These are phyloP conservation scores for Villa cingulata DNA, from an alignment of 2,888 invertebrate species.

Conservation along the genomic window DNA sequence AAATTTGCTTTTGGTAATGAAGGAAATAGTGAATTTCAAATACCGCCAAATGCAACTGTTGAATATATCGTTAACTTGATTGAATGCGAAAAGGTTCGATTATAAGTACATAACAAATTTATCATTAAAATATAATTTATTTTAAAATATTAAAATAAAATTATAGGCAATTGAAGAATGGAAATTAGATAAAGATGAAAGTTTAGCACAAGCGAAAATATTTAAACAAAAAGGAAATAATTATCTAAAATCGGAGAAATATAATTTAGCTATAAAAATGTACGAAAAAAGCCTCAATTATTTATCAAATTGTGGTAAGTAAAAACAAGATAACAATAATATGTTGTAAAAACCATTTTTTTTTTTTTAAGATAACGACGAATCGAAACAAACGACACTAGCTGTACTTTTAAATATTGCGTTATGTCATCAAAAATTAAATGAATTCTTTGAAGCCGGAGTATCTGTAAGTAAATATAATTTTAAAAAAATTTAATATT, in stretches of 20 bases:
- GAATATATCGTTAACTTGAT: conserved; percentile 71
- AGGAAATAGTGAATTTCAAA: conserved; percentile 54
- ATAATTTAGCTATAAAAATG: conserved; percentile 66
- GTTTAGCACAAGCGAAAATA: conserved; percentile 64
- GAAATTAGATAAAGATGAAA: conserved; percentile 67
- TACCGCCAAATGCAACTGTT: conserved; percentile 66
- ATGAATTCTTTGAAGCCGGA: conserved; percentile 51
- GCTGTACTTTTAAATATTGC: conserved; percentile 70
- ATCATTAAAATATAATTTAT: not conserved
- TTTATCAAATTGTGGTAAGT: conserved; percentile 21
- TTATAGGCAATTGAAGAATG: conserved; percentile 59
- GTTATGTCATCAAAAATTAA: conserved; percentile 61
- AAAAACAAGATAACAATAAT: conserved; percentile 17
- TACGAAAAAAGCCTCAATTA: conserved; percentile 55
- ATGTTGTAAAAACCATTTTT: no score
- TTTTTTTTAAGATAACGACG: conserved; percentile 31
- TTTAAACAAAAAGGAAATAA: conserved; percentile 84
- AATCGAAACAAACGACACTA: conserved; percentile 43
- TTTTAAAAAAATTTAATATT: not conserved
- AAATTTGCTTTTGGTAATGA: conserved; percentile 64
- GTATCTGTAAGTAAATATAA: conserved; percentile 40
- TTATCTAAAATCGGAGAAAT: conserved; percentile 73
- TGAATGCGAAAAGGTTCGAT: conserved; percentile 63
- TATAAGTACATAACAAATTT: conserved; percentile 7
- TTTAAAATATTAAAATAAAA: not conserved